Conservation (phyloP, 2,888 invertebrate species). For the Thyatira batis region DNA sequence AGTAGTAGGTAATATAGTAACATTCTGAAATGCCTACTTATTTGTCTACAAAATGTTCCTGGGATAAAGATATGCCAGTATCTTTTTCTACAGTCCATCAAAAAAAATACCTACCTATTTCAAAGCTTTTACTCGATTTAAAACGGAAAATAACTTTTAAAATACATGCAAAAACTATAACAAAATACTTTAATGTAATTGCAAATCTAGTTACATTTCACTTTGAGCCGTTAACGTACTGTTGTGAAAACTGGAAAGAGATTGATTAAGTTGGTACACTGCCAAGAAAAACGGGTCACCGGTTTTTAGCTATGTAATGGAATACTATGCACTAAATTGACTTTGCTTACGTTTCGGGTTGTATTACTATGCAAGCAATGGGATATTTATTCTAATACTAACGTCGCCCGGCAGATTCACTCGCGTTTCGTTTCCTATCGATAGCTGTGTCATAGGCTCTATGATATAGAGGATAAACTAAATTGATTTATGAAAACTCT, state of each 20-base stretch:
- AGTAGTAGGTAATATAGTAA: too few relatives aligned
- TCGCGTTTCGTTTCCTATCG: too few relatives aligned
- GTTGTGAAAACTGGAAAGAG: background rate
- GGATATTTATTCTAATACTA: background rate
- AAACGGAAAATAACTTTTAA: background rate
- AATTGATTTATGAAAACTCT: too few relatives aligned
- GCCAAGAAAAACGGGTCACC: slow-evolving; percentile 22
- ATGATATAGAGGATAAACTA: too few relatives aligned
- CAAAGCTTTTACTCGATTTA: too few relatives aligned
- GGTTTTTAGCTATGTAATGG: slow-evolving; percentile 11
- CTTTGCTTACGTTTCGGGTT: background rate
- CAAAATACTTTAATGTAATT: background rate
- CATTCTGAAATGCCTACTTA: too few relatives aligned
- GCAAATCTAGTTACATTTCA: background rate
- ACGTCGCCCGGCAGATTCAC: too few relatives aligned
- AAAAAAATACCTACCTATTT: too few relatives aligned
- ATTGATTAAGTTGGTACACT: slow-evolving; percentile 4
- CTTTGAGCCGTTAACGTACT: background rate
- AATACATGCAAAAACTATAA: background rate
- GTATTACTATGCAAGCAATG: background rate
- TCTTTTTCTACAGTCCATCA: too few relatives aligned
- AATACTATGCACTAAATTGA: background rate
- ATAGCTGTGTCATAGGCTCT: too few relatives aligned
- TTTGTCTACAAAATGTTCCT: too few relatives aligned
- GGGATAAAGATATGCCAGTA: too few relatives aligned